Base-by-base conservation (phyloP, 2,797 vertebrate genomes). In the Tympanoctomys barrerae region DNA sequence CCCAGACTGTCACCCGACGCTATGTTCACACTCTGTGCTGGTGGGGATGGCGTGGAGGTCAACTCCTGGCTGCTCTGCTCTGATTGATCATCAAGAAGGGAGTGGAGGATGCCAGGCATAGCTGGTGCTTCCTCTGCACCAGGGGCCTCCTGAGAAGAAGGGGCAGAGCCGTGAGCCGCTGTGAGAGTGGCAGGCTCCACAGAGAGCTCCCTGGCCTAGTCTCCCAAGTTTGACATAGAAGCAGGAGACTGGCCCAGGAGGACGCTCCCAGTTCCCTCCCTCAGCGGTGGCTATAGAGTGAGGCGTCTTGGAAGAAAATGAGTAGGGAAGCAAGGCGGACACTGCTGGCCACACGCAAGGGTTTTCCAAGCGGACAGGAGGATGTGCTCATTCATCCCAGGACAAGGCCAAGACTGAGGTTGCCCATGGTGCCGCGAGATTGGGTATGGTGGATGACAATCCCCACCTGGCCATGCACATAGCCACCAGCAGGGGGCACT, bases 61-160 rank as follows among this genome's bases (percentile, higher is more conserved):
- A 7, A 33, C 57, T 28, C 10, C 71, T 49, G 22, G 33, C 28
- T 36, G 59, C 31, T 10, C 52, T 0, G 1, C 36, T 18, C 80
- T 12, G 39, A 52, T 33, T 18, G 62, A 4, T 0, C 0, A 0
- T 12, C 0, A 0, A 28, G 42, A 28, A 0, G 0, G 7, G 18
- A 3, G 66, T 18, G 4, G 31, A 49, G 26, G 28, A 22, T 7
- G n/a, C 22, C 4, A 2, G 1, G n/a, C 1, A 1, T 2, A 24
- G n/a, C 24, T 7, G 3, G 39, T 22, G 5, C 59, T 26, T 26
- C 75, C 46, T 49, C 81, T 39, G 5, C 19, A 1, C 26, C 13
- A 11, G 12, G 11, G 19, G 16, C 13, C 11, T 21, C 1, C 28
- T 14, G 28, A 28, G 21, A 75, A 33, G 39, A 87, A 33, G 64